These are phyloP conservation scores for Acanthosoma haemorrhoidale DNA, from an alignment of 2,888 invertebrate species.

Conservation along the genomic window DNA sequence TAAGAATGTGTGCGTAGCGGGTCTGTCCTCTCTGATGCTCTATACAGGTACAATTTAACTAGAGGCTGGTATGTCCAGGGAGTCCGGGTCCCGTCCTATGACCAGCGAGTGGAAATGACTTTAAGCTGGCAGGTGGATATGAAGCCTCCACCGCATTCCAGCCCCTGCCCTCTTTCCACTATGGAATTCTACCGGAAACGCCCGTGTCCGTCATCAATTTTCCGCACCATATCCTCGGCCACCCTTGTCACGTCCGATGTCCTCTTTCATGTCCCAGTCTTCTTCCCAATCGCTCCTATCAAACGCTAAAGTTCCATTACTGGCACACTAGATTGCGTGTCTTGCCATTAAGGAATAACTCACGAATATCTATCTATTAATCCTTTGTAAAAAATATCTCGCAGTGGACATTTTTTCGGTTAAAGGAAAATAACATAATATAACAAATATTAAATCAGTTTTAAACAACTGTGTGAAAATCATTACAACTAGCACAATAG, in stretches of 20 bases:
- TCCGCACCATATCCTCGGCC: not conserved
- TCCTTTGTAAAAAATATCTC: not conserved
- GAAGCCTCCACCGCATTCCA: too few species aligned
- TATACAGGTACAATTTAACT: too few species aligned
- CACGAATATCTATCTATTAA: not conserved
- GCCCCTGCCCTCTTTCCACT: not conserved
- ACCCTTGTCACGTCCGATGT: conserved; percentile 4
- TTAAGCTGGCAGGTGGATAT: not conserved
- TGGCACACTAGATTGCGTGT: conserved; percentile 8
- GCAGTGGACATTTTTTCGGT: too few species aligned
- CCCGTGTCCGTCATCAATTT: conserved; percentile 5
- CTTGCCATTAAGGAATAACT: not conserved
- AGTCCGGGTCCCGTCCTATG: not conserved
- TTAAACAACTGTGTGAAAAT: too few species aligned
- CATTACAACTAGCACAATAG: too few species aligned
- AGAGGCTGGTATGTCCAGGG: not conserved
- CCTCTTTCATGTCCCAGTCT: not conserved
- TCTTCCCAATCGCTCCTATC: conserved; percentile 1
- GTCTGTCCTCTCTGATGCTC: too few species aligned
- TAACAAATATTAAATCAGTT: too few species aligned
- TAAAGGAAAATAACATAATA: too few species aligned
- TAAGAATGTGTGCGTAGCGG: too few species aligned
- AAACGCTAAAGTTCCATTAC: not conserved
- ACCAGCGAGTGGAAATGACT: not conserved
- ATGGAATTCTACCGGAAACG: not conserved